Evolutionary conservation across 2,888 invertebrate species (phyloP).

Genomic region (Pheosia tremula): DNA sequence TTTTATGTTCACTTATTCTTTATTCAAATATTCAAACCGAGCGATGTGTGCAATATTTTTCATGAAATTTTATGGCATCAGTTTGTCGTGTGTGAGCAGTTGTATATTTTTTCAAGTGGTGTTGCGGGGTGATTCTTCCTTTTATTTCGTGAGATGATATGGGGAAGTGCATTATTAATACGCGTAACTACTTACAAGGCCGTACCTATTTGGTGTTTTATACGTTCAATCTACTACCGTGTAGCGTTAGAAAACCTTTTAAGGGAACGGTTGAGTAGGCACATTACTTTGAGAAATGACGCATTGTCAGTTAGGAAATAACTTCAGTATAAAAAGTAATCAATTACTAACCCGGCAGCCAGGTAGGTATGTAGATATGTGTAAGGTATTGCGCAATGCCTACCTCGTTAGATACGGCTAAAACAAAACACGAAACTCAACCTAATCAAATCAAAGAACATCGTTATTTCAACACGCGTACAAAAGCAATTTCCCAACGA

Average conservation of each 20-base stretch:
- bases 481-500: conserved; percentile 63
- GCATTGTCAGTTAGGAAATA: too few species aligned
- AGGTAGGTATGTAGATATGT: too few species aligned
- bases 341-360: too few species aligned
- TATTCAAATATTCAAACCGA: conserved; percentile 74
- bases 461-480: conserved; percentile 37
- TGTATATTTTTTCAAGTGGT: conserved; percentile 46
- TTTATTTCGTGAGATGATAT: conserved; percentile 27
- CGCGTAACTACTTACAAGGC: neutral
- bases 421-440: conserved; percentile 25
- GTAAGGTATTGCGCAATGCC: too few species aligned
- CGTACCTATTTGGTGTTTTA: neutral
- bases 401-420: neutral
- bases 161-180: conserved; percentile 7
- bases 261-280: too few species aligned
- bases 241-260: neutral
- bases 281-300: too few species aligned
- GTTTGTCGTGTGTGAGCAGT: conserved; percentile 57
- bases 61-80: conserved; percentile 67
- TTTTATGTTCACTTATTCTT: conserved; percentile 78
- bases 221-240: neutral
- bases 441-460: conserved; percentile 28
- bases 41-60: conserved; percentile 71
- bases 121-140: conserved; percentile 28
- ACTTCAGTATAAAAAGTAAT: too few species aligned